Conservation (phyloP, 2,888 invertebrate genomes). For the Nephrocerus scutellatus region DNA sequence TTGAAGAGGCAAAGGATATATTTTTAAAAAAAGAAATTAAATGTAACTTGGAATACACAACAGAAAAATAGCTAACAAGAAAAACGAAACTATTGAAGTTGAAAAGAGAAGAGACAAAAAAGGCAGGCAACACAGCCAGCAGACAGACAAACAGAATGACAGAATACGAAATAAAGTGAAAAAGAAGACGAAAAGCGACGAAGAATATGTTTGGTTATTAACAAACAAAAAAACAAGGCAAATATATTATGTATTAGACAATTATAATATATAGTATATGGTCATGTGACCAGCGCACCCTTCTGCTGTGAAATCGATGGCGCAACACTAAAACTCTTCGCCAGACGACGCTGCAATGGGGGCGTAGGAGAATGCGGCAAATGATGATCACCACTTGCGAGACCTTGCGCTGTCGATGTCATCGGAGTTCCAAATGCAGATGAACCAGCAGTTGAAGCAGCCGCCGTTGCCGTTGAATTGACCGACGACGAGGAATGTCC, state of each 20-base stretch:
- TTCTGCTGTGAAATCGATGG: conserved; percentile 54
- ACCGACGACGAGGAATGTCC: too few relatives aligned
- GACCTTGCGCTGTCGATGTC: conserved; percentile 27
- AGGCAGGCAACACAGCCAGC: conserved; percentile 1
- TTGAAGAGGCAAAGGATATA: too few relatives aligned
- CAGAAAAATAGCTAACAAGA: background rate
- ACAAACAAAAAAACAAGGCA: conserved; percentile 2
- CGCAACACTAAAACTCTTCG: conserved; percentile 87
- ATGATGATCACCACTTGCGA: conserved; percentile 36
- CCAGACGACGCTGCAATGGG: conserved; percentile 78
- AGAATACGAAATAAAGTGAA: too few relatives aligned
- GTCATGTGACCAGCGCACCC: conserved; percentile 46
- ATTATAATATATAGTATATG: too few relatives aligned
- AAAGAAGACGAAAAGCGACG: too few relatives aligned
- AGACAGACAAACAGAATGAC: background rate
- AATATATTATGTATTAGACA: background rate
- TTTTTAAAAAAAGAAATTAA: too few relatives aligned
- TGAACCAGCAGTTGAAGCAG: conserved; percentile 14
- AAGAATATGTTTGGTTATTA: background rate
- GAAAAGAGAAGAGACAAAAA: conserved; percentile 1
- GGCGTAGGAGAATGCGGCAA: conserved; percentile 67
- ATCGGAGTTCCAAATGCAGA: conserved; percentile 9
- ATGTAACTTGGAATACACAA: background rate
- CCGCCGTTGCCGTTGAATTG: conserved; percentile 10
- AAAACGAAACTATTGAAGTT: background rate